Evolutionary conservation across 2,888 invertebrate species (phyloP), one percentile per base, ranked within the genome.

Genomic region (Macrophya alboannulata): DNA sequence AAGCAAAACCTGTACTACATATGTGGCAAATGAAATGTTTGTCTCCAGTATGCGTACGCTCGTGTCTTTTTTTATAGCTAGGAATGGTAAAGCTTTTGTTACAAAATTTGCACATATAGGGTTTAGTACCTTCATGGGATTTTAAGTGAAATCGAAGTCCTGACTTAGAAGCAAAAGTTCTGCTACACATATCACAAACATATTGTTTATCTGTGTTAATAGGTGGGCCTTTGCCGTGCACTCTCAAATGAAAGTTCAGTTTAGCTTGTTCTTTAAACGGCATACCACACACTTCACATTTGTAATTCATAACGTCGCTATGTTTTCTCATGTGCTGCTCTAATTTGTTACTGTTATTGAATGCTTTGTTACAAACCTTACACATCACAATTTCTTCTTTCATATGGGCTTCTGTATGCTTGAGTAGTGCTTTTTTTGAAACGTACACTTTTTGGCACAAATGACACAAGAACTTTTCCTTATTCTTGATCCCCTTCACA

Each of bases 111-210:
- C 90, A 91, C 17, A 84, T 79, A 71, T 87, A 87, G 0, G 90
- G 89, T 48, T 90, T 90, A 3, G 81, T 43, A 51, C 89, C 90
- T 4, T 65, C 55, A 62, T 91, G 91, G 45, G 87, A 85, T 82
- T 90, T 90, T 25, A 90, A 79, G 51, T 91, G 91, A 55, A 88
- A 88, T 37, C 87, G 86, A 21, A 91, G 82, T 15, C 90, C 90
- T 0, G 90, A 89, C 51, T 89, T 88, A 0, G 90, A 89, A 40
- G 85, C 87, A 76, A 91, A 89, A 12, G 87, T 89, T 85, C 90
- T 90, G 68, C 89, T 89, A 76, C 91, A 91, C 15, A 89, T 71
- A 51, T 90, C 88, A 59, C 91, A 91, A 2, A 89, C 74, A 87
- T 88, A 90, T 74, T 83, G 88, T 6, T 86, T 86, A 10, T 84